Conservation (phyloP, 2,888 invertebrate species). For the Tetragonula carbonaria region DNA sequence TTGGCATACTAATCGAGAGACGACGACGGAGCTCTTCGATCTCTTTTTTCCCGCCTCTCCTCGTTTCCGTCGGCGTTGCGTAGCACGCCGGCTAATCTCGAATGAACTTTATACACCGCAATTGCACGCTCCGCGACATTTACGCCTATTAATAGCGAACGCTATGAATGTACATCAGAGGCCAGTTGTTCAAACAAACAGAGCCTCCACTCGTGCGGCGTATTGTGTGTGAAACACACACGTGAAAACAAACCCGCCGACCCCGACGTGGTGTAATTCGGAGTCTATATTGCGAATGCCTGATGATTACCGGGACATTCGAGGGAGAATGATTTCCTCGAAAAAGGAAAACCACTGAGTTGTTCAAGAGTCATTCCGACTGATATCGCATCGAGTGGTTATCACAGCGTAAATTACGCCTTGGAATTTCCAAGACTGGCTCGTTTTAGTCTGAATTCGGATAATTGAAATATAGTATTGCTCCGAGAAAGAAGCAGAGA, state of each 20-base stretch:
- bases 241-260: constrained; percentile 65
- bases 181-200: constrained; percentile 74
- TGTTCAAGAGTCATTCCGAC: background rate
- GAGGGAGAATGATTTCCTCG: background rate
- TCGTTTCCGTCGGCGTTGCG: constrained; percentile 73
- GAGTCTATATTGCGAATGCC: constrained; percentile 59
- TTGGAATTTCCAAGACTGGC: too few species aligned
- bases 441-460: too few species aligned
- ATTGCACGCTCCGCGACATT: constrained; percentile 70
- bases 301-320: constrained; percentile 41
- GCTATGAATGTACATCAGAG: constrained; percentile 70
- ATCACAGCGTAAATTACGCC: background rate
- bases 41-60: constrained; percentile 34
- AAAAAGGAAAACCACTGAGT: background rate
- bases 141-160: constrained; percentile 75
- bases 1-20: constrained; percentile 74
- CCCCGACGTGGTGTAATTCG: constrained; percentile 45
- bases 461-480: too few species aligned
- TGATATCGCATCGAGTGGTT: background rate
- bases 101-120: constrained; percentile 80
- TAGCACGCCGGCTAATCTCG: constrained; percentile 77
- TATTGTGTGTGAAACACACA: constrained; percentile 42
- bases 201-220: constrained; percentile 32
- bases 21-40: background rate
- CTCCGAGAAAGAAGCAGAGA: too few species aligned